phyloP scores from a whole-genome alignment of 92 coral and sea anemone species.

The Parazoanthus swiftii region DNA sequence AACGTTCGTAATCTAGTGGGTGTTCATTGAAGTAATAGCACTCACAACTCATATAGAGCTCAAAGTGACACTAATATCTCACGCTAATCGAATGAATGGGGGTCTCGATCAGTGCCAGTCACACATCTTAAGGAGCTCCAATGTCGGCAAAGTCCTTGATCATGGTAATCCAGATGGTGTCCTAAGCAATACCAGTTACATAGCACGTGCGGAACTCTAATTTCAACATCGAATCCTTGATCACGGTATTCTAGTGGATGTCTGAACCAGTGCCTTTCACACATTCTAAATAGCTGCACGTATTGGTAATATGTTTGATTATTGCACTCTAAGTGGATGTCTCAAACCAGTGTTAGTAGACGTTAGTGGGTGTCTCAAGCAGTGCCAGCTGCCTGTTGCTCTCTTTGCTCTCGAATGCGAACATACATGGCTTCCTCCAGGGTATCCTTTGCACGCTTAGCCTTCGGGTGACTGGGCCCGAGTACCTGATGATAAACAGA shows the following conservation, averaged over 20 bases:
- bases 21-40: not conserved
- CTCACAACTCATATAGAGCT: no score
- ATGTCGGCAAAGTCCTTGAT: no score
- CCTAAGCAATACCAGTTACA: not conserved
- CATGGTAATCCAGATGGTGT: not conserved
- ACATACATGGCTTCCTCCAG: conserved; percentile 74
- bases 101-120: not conserved
- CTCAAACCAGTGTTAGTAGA: not conserved
- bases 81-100: not conserved
- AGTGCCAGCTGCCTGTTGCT: conserved; percentile 97
- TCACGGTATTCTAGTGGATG: not conserved
- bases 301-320: no score
- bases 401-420: conserved; percentile 78
- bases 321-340: no score
- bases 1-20: not conserved
- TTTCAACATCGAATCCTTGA: not conserved
- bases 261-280: conserved; percentile 67
- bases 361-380: conserved; percentile 47
- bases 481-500: conserved; percentile 65
- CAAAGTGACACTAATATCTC: not conserved
- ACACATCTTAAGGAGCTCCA: no score
- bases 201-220: no score
- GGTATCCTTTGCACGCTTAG: conserved; percentile 87
- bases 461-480: conserved; percentile 91
- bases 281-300: no score